Conservation (phyloP, 2,888 invertebrate species). For the Megaustenia siamemsis region DNA sequence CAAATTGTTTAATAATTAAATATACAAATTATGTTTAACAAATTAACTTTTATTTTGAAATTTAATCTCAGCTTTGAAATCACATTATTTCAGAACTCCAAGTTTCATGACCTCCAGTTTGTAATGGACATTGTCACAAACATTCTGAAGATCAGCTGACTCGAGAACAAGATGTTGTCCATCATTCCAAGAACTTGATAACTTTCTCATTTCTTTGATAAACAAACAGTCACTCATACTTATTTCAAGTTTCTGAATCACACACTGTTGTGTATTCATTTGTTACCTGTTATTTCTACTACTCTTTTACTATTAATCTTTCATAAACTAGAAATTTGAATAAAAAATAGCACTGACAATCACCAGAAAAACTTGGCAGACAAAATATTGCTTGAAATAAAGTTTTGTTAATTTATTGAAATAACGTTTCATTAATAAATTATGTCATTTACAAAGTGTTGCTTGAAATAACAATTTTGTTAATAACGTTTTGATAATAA, state of each 20-base stretch:
- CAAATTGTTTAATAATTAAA: no score
- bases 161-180: neutral
- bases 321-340: neutral
- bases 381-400: no score
- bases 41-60: neutral
- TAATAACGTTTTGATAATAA: no score
- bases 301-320: neutral
- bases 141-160: neutral
- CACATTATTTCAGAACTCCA: slow-evolving; percentile 6
- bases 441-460: no score
- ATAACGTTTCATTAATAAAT: no score
- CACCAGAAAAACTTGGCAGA: neutral
- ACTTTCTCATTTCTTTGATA: neutral
- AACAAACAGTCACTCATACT: neutral
- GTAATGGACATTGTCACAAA: neutral
- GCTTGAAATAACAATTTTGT: no score
- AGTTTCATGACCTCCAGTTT: slow-evolving; percentile 42
- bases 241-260: neutral
- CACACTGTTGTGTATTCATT: neutral
- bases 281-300: neutral
- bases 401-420: no score
- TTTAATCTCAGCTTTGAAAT: neutral
- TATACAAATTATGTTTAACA: no score
- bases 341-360: neutral
- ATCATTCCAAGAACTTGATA: slow-evolving; percentile 26